phyloP scores from a whole-genome alignment of 53 echinoderm and acorn worm genomes.

The Patiria pectinifera region DNA sequence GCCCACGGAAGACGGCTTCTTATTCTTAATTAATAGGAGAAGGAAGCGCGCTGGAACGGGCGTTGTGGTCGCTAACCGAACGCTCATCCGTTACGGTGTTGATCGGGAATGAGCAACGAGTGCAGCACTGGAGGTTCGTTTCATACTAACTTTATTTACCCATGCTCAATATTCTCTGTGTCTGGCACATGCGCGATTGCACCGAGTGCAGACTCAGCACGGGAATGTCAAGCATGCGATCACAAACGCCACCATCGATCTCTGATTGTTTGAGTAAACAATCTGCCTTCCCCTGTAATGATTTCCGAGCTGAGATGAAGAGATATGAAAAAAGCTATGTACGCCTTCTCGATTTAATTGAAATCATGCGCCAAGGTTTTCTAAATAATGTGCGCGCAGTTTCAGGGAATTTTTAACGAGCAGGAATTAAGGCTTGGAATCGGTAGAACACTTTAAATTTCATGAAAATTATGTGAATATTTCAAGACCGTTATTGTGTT shows the following conservation, averaged over 20 bases:
- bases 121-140: too few species aligned
- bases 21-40: too few species aligned
- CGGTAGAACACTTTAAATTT: neutral
- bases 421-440: too few species aligned
- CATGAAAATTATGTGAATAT: neutral
- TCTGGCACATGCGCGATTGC: neutral
- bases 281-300: neutral
- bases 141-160: too few species aligned
- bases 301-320: neutral
- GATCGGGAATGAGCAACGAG: too few species aligned
- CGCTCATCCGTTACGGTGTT: too few species aligned
- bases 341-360: neutral
- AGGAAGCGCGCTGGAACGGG: too few species aligned
- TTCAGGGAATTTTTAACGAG: neutral
- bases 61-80: too few species aligned
- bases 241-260: neutral
- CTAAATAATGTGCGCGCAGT: neutral
- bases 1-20: too few species aligned
- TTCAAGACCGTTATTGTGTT: neutral
- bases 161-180: too few species aligned
- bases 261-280: neutral
- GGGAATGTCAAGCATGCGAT: neutral
- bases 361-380: neutral
- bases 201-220: neutral
- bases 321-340: neutral